A percentile compares a stretch with the other conserved stretches of the same genome.
Evolutionary conservation across 35 echinoderm and acorn worm species (phyloP).

Genomic region (Amphiura filiformis): DNA sequence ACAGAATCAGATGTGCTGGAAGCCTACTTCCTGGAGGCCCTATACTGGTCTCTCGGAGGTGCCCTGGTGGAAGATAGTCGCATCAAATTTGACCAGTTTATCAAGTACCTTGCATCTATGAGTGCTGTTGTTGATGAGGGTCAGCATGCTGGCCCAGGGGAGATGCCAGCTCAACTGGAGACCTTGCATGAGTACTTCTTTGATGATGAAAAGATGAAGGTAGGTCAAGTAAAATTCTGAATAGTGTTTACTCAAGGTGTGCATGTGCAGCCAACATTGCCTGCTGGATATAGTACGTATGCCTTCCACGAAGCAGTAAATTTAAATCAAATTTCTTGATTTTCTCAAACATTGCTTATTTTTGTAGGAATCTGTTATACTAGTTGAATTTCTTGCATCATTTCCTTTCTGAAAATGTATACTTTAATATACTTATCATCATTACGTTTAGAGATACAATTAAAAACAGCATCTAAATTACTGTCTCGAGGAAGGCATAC

Average conservation of each 20-base stretch:
- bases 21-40: conserved; percentile 78
- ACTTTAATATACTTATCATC: too few relatives aligned
- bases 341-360: too few relatives aligned
- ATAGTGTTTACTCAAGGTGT: background rate
- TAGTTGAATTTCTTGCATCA: too few relatives aligned
- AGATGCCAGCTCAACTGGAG: conserved; percentile 75
- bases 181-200: conserved; percentile 91
- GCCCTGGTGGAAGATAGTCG: conserved; percentile 80
- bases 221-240: conserved; percentile 13
- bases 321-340: too few relatives aligned
- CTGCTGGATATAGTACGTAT: too few relatives aligned
- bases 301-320: too few relatives aligned
- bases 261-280: too few relatives aligned
- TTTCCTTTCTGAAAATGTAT: too few relatives aligned
- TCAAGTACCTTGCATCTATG: conserved; percentile 80
- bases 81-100: conserved; percentile 91
- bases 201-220: conserved; percentile 72
- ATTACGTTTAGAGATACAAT: too few relatives aligned
- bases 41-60: conserved; percentile 88
- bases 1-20: conserved; percentile 67
- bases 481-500: too few relatives aligned
- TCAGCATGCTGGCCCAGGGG: conserved; percentile 71
- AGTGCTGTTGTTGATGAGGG: conserved; percentile 57
- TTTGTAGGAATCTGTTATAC: too few relatives aligned
- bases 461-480: too few relatives aligned